Conservation (phyloP, 2,797 vertebrate genomes). For the Liparis tanakae region DNA sequence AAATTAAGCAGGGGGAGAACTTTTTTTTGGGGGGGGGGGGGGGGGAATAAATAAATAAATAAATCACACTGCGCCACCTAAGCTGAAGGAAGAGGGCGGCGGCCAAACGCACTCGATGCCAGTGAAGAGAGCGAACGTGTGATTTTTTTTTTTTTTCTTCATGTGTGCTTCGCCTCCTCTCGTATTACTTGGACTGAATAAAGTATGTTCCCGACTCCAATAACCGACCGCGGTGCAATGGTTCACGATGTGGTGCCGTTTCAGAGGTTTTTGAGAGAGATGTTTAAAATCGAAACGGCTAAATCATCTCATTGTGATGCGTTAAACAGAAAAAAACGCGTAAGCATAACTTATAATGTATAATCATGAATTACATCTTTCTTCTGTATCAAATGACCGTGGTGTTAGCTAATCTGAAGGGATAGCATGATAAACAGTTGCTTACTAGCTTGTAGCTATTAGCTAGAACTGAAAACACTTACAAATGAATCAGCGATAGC, state of each 20-base stretch:
- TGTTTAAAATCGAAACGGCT: not conserved
- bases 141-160: not conserved
- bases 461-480: too few relatives aligned
- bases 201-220: not conserved
- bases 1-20: slow-evolving; percentile 66
- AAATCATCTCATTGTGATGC: slow-evolving; percentile 3
- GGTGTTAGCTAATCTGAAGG: not conserved
- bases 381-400: not conserved
- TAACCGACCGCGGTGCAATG: not conserved
- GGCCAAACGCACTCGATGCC: slow-evolving; percentile 14
- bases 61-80: slow-evolving; percentile 45
- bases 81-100: slow-evolving; percentile 32
- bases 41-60: slow-evolving; percentile 21
- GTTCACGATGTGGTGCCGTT: not conserved
- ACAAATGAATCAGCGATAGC: too few relatives aligned
- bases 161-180: not conserved
- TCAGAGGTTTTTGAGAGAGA: not conserved
- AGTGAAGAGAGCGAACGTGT: slow-evolving; percentile 24
- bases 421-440: not conserved
- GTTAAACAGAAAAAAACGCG: slow-evolving; percentile 1
- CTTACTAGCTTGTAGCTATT: slow-evolving; percentile 4
- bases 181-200: not conserved
- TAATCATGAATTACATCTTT: not conserved
- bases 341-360: not conserved
- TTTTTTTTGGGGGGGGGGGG: too few relatives aligned